Evolutionary conservation across 2,888 invertebrate species (phyloP).

Genomic region (Cenopis cana): DNA sequence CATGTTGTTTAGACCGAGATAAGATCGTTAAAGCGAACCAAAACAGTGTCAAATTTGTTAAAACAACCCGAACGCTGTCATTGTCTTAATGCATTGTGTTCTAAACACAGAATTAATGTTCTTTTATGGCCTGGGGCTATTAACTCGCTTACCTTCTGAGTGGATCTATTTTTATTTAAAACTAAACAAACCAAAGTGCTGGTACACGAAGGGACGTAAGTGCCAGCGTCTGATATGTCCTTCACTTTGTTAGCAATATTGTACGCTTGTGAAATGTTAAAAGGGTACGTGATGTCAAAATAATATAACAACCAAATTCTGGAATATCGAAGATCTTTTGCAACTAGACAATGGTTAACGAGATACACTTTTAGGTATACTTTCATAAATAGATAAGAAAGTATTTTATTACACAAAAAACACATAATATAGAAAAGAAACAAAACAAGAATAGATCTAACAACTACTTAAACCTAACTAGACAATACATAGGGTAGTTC

Average conservation of each 20-base stretch:
- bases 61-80: slow-evolving; percentile 54
- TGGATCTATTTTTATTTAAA: slow-evolving; percentile 75
- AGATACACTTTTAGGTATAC: too few species aligned
- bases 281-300: slow-evolving; percentile 9
- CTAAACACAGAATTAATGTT: slow-evolving; percentile 66
- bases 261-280: slow-evolving; percentile 4
- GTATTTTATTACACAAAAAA: too few species aligned
- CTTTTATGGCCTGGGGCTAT: slow-evolving; percentile 48
- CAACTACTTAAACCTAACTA: too few species aligned
- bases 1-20: background rate
- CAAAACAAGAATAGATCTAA: too few species aligned
- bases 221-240: background rate
- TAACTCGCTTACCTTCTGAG: slow-evolving; percentile 59
- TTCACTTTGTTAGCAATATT: background rate
- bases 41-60: slow-evolving; percentile 42
- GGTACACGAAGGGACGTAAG: background rate
- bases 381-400: too few species aligned
- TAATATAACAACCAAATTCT: background rate
- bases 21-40: slow-evolving; percentile 39
- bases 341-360: background rate
- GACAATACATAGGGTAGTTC: too few species aligned
- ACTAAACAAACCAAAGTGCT: slow-evolving; percentile 60
- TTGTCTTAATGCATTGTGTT: slow-evolving; percentile 75
- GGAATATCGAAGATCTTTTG: slow-evolving; percentile 2
- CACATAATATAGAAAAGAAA: too few species aligned